Evolutionary conservation across 2,797 vertebrate species (phyloP).

Genomic region (Chaetodon trifasciatus): DNA sequence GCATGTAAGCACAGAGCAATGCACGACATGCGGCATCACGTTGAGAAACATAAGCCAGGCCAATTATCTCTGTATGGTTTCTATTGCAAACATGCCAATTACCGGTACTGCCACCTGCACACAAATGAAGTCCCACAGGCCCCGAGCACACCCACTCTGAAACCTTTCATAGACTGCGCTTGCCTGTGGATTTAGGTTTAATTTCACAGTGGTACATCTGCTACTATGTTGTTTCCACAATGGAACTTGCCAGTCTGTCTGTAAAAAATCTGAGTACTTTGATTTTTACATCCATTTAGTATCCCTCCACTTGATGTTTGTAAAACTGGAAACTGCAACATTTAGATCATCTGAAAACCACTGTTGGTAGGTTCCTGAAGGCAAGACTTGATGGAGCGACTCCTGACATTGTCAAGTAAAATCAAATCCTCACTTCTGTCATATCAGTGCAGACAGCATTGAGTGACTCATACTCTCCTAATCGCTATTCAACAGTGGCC

Average conservation of each 20-base stretch:
- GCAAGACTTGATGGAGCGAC: background rate
- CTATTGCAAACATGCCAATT: constrained; percentile 63
- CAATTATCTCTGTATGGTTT: constrained; percentile 71
- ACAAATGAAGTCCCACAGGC: constrained; percentile 51
- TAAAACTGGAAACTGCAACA: background rate
- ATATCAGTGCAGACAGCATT: constrained; percentile 8
- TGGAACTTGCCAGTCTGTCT: background rate
- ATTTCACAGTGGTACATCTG: constrained; percentile 21
- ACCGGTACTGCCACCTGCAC: constrained; percentile 56
- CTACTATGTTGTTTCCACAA: background rate
- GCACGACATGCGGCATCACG: constrained; percentile 31
- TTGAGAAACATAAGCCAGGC: constrained; percentile 58
- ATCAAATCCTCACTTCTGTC: constrained; percentile 46
- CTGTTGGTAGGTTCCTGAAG: constrained; percentile 10
- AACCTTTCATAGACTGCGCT: constrained; percentile 27
- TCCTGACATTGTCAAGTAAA: constrained; percentile 36
- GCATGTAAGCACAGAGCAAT: constrained; percentile 14
- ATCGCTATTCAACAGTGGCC: constrained; percentile 27
- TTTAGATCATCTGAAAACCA: constrained; percentile 7
- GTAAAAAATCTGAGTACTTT: background rate
- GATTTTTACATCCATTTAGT: background rate
- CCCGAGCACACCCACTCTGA: constrained; percentile 19
- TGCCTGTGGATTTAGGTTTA: constrained; percentile 27
- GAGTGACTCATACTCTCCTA: constrained; percentile 24
- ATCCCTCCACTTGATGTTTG: background rate